A percentile compares a stretch with the other conserved stretches of the same genome.
These are phyloP conservation scores for Micronycteris hirsuta DNA, from an alignment of 2,113 vertebrate species.

Conservation along the genomic window DNA sequence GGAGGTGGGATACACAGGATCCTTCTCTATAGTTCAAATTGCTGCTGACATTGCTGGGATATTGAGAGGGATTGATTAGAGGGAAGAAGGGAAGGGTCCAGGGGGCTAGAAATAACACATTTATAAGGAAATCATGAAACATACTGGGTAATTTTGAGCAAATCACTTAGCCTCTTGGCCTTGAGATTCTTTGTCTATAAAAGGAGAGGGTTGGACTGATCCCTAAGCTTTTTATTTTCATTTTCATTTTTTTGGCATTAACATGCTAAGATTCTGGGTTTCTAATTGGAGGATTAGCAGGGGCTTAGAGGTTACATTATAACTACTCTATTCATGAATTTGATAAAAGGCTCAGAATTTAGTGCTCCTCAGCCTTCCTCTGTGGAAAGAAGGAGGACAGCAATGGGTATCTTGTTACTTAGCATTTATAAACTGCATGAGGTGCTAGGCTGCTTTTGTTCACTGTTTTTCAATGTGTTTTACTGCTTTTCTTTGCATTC, in stretches of 20 bases:
- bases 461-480: background rate
- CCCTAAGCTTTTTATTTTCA: background rate
- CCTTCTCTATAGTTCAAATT: background rate
- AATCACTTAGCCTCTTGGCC: background rate
- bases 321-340: background rate
- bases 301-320: background rate
- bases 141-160: background rate
- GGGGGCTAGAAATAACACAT: background rate
- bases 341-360: background rate
- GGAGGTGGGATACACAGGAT: background rate
- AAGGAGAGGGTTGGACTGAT: background rate
- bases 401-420: background rate
- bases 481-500: background rate
- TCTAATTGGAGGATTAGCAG: background rate
- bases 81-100: background rate
- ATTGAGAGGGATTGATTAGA: background rate
- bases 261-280: background rate
- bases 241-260: background rate
- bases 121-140: background rate
- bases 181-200: conserved; percentile 8
- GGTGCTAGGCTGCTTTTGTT: background rate
- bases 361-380: background rate
- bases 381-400: background rate
- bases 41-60: background rate
- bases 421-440: background rate